Conservation (phyloP, 2,113 vertebrate genomes). For the Mystacornis crossleyi region DNA sequence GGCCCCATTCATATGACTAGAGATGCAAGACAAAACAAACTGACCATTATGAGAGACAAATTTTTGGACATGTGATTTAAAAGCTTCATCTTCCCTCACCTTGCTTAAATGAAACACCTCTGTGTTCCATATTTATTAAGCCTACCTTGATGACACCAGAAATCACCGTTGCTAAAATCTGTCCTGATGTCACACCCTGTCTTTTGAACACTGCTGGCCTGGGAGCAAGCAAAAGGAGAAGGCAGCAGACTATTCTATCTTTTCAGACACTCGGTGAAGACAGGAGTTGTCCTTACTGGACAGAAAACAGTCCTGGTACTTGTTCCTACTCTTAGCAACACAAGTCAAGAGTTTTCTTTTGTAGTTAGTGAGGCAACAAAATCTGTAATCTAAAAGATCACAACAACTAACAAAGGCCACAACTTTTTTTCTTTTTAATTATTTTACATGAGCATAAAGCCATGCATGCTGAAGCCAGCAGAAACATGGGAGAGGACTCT, state of each 20-base stretch:
- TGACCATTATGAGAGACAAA: not conserved
- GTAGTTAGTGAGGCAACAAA: not conserved
- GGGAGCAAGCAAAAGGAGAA: not conserved
- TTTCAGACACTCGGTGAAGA: not conserved
- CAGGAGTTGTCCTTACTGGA: not conserved
- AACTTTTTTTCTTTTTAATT: too few relatives aligned
- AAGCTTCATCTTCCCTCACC: not conserved
- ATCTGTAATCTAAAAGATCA: not conserved
- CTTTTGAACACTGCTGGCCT: not conserved
- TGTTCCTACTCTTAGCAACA: not conserved
- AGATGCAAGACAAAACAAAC: not conserved
- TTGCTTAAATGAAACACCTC: not conserved
- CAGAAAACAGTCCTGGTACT: not conserved
- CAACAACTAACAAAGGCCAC: fast-evolving
- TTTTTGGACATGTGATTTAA: not conserved
- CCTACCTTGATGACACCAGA: not conserved
- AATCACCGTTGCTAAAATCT: not conserved
- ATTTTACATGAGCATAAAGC: not conserved
- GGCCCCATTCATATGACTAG: not conserved
- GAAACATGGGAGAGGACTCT: not conserved
- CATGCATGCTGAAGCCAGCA: not conserved
- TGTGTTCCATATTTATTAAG: not conserved
- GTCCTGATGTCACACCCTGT: not conserved
- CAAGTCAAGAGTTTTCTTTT: not conserved
- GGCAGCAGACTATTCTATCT: not conserved